A percentile compares a stretch with the other conserved stretches of the same genome.
phyloP scores from a whole-genome alignment of 1,140 invertebrate species.

The Drosophila lowei region DNA sequence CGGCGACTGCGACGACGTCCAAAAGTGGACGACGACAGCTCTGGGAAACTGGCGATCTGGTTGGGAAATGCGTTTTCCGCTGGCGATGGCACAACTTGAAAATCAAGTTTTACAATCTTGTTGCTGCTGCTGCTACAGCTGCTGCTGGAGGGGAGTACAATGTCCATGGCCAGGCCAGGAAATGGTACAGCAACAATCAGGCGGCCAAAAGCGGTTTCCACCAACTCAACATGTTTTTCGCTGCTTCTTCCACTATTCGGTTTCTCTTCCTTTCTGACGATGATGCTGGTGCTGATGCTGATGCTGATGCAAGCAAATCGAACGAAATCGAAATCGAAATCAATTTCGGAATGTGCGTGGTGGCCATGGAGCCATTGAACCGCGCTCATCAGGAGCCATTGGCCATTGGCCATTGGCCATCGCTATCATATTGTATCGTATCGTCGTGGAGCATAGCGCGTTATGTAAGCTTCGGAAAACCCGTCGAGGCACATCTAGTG shows the following conservation, averaged over 20 bases:
- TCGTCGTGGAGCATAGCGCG: constrained; percentile 6
- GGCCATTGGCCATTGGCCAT: constrained; percentile 7
- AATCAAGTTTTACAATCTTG: constrained; percentile 53
- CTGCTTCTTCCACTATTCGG: neutral
- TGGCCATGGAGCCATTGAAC: constrained; percentile 48
- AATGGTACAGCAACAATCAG: constrained; percentile 38
- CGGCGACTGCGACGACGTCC: constrained; percentile 21
- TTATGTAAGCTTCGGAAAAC: constrained; percentile 44
- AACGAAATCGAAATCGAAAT: constrained; percentile 60
- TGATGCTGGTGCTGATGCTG: no score
- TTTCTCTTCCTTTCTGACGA: neutral
- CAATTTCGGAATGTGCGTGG: constrained; percentile 58
- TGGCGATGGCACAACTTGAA: constrained; percentile 39
- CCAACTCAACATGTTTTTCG: constrained; percentile 52
- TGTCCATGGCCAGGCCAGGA: constrained; percentile 49
- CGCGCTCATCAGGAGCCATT: constrained; percentile 50
- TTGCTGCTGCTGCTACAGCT: neutral
- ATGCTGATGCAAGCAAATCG: constrained; percentile 44
- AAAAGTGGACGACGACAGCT: constrained; percentile 38
- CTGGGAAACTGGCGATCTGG: constrained; percentile 47
- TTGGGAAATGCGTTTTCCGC: constrained; percentile 56
- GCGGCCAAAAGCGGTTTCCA: constrained; percentile 51
- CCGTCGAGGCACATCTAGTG: constrained; percentile 22
- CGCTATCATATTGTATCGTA: constrained; percentile 8
- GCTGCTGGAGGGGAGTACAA: neutral